Conservation (phyloP, 2,113 vertebrate species). For the Antechinus flavipes region DNA sequence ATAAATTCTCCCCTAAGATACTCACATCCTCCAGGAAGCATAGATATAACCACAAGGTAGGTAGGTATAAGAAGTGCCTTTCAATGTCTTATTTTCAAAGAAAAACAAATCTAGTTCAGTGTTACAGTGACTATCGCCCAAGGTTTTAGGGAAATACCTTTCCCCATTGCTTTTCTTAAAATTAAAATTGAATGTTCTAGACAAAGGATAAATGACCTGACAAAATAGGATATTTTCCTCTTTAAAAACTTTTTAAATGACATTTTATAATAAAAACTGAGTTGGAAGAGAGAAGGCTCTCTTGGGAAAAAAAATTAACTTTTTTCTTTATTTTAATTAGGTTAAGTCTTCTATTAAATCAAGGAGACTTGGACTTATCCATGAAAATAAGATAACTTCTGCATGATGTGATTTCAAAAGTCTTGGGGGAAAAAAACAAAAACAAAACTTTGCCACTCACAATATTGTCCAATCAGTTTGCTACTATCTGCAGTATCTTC, state of each 20-base stretch:
- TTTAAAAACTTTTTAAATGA: constrained; percentile 43
- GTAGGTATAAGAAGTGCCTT: background rate
- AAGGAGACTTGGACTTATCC: background rate
- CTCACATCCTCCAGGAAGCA: background rate
- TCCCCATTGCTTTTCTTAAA: background rate
- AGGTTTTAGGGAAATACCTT: background rate
- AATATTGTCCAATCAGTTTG: background rate
- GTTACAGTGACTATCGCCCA: background rate
- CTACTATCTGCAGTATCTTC: background rate
- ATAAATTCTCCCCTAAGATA: background rate
- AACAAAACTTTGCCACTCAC: background rate
- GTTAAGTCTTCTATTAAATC: background rate
- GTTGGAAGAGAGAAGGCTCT: background rate
- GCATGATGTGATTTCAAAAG: background rate
- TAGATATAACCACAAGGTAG: background rate
- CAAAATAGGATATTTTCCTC: background rate
- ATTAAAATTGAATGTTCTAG: background rate
- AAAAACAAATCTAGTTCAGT: constrained; percentile 33
- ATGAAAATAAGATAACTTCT: background rate
- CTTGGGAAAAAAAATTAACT: constrained; percentile 36
- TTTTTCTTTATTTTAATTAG: constrained; percentile 51
- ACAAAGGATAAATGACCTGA: constrained; percentile 3
- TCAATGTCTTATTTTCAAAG: constrained; percentile 45
- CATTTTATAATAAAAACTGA: constrained; percentile 69
- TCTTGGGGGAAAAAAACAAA: background rate